Base-by-base conservation (phyloP, 53 echinoderm and acorn worm genomes). In the Echinarachnius parma region DNA sequence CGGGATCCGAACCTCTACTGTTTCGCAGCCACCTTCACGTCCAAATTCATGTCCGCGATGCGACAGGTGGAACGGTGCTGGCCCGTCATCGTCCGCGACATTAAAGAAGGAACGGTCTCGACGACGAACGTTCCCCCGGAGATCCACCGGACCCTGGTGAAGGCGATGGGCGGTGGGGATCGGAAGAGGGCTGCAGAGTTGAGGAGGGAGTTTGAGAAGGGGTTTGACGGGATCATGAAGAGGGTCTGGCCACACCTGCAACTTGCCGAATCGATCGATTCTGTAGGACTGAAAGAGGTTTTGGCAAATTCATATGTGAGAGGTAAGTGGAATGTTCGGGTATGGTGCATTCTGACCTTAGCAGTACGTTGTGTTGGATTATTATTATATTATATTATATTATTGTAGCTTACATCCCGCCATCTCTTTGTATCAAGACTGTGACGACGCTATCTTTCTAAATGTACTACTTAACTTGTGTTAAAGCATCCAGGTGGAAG, bases 221-320 rank as follows among this genome's bases (percentile, higher is more conserved):
- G 92, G 1, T 92, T 87, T 27, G 81, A 78, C 4, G 84, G 87
- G 7, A 92, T 92, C 64, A 53, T 83, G 23, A 64, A 52, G 66
- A 78, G 92, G 27, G 83, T 84, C 11, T 92, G 92, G 92, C 92
- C 92, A 15, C 50, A 81, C 45, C 48, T 87, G 10, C 25, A 57
- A 5, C 39, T 32, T 33, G 37, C 85, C 0, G 20, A 46, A 14
- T 80, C 61, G 13, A 76, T 83, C 14, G 83, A 83, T 42, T 63
- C 34, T 36, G 13, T 29, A 4, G 83, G 83, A 15, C 53, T 66
- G 4, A 60, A 65, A 53, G 54, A 83, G 8, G 19, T 19, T 4
- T 46, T 88, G 14, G 19, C 45, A 44, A 64, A 88, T 23, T 70
- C 76, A 4, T 66, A 75, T 16, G 78, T 21, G 0, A 53, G 61